A percentile compares a stretch with the other conserved stretches of the same genome.
Conservation (phyloP, 2,888 invertebrate species). For the Platynereis dumerilii region DNA sequence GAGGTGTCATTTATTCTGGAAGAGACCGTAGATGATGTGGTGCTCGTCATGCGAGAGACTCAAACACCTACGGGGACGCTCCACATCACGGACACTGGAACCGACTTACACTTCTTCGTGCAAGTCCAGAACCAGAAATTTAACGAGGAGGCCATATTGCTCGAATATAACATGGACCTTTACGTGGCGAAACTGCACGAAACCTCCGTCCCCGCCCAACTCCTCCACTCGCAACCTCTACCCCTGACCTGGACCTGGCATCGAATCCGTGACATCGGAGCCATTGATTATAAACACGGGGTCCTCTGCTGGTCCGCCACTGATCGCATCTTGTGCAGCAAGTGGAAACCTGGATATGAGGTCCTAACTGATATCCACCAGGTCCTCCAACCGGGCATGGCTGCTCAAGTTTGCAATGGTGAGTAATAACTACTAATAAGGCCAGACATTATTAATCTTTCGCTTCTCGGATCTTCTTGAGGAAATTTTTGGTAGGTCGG, state of each 20-base stretch:
- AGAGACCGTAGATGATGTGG: neutral
- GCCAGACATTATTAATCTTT: too few relatives aligned
- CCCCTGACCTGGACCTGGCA: neutral
- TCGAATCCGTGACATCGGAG: neutral
- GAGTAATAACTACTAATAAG: too few relatives aligned
- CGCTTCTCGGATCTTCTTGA: too few relatives aligned
- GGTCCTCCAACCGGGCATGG: too few relatives aligned
- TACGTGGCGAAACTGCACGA: neutral
- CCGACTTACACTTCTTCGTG: neutral
- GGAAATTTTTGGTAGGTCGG: too few relatives aligned
- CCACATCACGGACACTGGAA: neutral
- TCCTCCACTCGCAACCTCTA: neutral
- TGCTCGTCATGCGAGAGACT: neutral
- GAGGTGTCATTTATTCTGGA: neutral
- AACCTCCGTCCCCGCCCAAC: neutral
- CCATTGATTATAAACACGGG: neutral
- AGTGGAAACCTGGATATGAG: neutral
- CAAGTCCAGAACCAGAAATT: neutral
- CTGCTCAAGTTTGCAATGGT: too few relatives aligned
- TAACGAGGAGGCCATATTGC: neutral
- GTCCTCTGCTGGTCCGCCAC: constrained; percentile 4
- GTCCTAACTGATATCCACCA: too few relatives aligned
- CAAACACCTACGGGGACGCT: neutral
- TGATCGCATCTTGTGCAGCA: neutral
- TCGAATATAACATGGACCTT: neutral